Evolutionary conservation across 1,140 invertebrate species (phyloP).

Genomic region (Drosophila sechellia): DNA sequence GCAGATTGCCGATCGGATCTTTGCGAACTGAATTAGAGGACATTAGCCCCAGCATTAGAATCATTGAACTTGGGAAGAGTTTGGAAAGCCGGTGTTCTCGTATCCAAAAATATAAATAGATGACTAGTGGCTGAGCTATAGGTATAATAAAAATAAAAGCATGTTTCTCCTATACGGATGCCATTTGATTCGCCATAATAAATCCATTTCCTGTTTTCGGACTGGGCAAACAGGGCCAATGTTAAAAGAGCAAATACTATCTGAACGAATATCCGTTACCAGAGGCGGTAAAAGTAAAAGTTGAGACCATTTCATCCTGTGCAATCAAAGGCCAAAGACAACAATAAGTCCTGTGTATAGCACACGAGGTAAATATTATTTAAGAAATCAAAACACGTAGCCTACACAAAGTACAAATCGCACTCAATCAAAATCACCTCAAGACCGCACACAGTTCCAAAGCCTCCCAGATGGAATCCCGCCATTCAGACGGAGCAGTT

Average conservation of each 20-base stretch:
- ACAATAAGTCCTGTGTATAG: conserved; percentile 57
- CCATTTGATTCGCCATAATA: conserved; percentile 18
- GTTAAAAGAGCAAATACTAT: conserved; percentile 63
- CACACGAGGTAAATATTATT: conserved; percentile 77
- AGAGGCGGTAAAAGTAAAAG: conserved; percentile 2
- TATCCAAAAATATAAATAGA: not conserved
- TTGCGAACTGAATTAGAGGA: conserved; percentile 30
- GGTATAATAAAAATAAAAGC: too few relatives aligned
- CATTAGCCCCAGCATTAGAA: conserved; percentile 26
- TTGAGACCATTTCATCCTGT: conserved; percentile 26
- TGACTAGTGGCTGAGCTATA: too few relatives aligned
- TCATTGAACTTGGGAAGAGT: conserved; percentile 50
- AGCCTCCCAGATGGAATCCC: conserved; percentile 65
- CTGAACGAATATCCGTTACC: conserved; percentile 67
- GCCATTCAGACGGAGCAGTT: conserved; percentile 12
- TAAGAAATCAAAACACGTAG: conserved; percentile 79
- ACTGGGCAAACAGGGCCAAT: conserved; percentile 33
- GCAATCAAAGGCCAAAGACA: conserved; percentile 54
- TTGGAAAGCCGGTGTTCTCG: conserved; percentile 24
- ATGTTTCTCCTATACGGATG: not conserved
- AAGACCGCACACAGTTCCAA: conserved; percentile 39
- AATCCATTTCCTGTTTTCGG: conserved; percentile 25
- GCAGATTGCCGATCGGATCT: conserved; percentile 28
- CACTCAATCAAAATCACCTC: conserved; percentile 81
- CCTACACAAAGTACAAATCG: conserved; percentile 77